Percentiles rank a stretch among this genome's conserved stretches.
These are phyloP conservation scores for Ennomos erosarius DNA, from an alignment of 2,888 invertebrate genomes.

Conservation along the genomic window DNA sequence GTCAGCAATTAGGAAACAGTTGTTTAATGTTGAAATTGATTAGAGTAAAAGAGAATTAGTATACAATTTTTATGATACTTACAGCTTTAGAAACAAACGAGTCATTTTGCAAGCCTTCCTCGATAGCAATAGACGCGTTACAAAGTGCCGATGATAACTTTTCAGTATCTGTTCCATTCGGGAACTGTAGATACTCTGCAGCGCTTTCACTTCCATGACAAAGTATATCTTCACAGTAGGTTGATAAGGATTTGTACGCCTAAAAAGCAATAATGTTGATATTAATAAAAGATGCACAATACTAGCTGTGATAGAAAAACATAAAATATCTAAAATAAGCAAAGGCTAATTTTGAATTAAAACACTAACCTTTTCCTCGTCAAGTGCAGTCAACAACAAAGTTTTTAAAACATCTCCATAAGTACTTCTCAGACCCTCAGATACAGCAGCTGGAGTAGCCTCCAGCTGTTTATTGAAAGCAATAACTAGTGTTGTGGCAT, in stretches of 20 bases:
- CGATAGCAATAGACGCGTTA: conserved; percentile 61
- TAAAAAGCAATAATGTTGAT: conserved; percentile 42
- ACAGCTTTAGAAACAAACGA: conserved; percentile 70
- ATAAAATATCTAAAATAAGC: too few species aligned
- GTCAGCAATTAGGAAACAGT: too few species aligned
- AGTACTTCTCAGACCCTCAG: conserved; percentile 51
- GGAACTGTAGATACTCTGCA: conserved; percentile 54
- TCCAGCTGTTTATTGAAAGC: conserved; percentile 67
- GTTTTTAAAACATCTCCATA: conserved; percentile 63
- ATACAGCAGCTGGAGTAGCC: conserved; percentile 47
- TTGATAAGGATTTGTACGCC: conserved; percentile 69
- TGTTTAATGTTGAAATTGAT: too few species aligned
- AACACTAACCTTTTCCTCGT: conserved; percentile 69
- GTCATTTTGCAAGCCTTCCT: conserved; percentile 58
- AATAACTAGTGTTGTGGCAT: conserved; percentile 57
- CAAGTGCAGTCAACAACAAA: conserved; percentile 62
- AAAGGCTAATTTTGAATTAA: neutral
- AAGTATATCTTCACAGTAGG: conserved; percentile 61
- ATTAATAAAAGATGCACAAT: neutral
- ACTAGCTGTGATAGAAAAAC: too few species aligned
- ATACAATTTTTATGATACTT: conserved; percentile 43
- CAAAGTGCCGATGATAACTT: conserved; percentile 57
- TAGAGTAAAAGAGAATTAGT: too few species aligned
- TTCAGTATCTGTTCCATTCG: conserved; percentile 43
- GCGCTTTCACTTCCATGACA: conserved; percentile 63